A percentile compares a stretch with the other conserved stretches of the same genome.
phyloP scores from a whole-genome alignment of 1,140 invertebrate genomes.

The Eumeta japonica region DNA sequence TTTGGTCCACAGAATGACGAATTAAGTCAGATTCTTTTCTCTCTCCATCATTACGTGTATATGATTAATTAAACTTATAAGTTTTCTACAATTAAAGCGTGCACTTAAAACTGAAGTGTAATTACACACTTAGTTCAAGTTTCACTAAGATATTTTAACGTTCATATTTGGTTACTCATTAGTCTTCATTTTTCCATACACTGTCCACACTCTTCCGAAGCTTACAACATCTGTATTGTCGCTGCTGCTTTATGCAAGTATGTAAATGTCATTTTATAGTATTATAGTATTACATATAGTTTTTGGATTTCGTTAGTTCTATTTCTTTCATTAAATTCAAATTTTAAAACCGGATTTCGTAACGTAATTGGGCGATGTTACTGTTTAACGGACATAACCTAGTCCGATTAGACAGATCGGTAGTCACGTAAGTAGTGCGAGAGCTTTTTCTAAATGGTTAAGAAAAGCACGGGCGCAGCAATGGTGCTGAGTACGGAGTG shows the following conservation, averaged over 20 bases:
- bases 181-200: slow-evolving; percentile 28
- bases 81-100: too few relatives aligned
- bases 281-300: too few relatives aligned
- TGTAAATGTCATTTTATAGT: slow-evolving; percentile 58
- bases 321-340: not conserved
- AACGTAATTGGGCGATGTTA: slow-evolving; percentile 21
- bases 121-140: too few relatives aligned
- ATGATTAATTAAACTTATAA: too few relatives aligned
- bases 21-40: too few relatives aligned
- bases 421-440: slow-evolving; percentile 46
- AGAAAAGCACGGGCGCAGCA: slow-evolving; percentile 19
- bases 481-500: slow-evolving; percentile 86
- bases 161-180: too few relatives aligned
- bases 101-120: too few relatives aligned
- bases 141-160: too few relatives aligned
- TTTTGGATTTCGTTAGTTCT: not conserved
- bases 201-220: slow-evolving; percentile 26
- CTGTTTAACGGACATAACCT: slow-evolving; percentile 37
- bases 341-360: slow-evolving; percentile 10
- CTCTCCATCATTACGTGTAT: too few relatives aligned
- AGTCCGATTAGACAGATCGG: slow-evolving; percentile 17
- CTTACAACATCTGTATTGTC: slow-evolving; percentile 52
- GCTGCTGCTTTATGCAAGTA: slow-evolving; percentile 51
- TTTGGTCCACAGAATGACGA: too few relatives aligned
- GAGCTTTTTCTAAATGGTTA: slow-evolving; percentile 38